Evolutionary conservation across 2,797 vertebrate species (phyloP).

Genomic region (Fistularia tabacaria): DNA sequence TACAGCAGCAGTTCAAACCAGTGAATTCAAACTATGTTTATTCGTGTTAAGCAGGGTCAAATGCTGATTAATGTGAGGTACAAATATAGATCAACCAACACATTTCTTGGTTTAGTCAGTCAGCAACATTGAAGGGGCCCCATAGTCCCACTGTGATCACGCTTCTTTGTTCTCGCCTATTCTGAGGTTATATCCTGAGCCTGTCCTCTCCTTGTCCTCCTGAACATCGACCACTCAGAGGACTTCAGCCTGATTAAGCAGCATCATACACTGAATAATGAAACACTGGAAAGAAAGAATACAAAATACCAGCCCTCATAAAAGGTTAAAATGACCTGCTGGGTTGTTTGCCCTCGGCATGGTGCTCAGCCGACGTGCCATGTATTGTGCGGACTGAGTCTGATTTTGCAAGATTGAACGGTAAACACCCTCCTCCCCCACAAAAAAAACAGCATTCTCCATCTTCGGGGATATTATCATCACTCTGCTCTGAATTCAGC

Average conservation of each 20-base stretch:
- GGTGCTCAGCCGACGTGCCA: background rate
- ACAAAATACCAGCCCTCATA: background rate
- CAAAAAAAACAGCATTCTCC: slow-evolving; percentile 23
- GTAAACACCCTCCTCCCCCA: slow-evolving; percentile 17
- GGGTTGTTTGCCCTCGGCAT: slow-evolving; percentile 2
- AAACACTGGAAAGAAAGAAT: background rate
- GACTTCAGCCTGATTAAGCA: slow-evolving; percentile 43
- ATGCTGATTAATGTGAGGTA: too few relatives aligned
- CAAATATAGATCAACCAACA: too few relatives aligned
- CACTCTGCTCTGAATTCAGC: slow-evolving; percentile 7
- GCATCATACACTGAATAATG: slow-evolving; percentile 14
- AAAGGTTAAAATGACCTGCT: background rate
- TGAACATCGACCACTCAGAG: slow-evolving; percentile 9
- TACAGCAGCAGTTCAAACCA: too few relatives aligned
- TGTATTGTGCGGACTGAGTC: slow-evolving; percentile 15
- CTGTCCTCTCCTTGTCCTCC: too few relatives aligned
- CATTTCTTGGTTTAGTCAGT: too few relatives aligned
- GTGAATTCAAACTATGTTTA: too few relatives aligned
- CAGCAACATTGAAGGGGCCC: too few relatives aligned
- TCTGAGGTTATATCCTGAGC: slow-evolving; percentile 12
- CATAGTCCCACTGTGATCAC: background rate
- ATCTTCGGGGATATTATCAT: slow-evolving; percentile 4
- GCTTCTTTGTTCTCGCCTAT: background rate
- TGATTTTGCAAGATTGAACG: slow-evolving; percentile 22
- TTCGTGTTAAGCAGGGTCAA: too few relatives aligned